Conservation (phyloP, 2,113 vertebrate species). For the Rhombomys opimus region DNA sequence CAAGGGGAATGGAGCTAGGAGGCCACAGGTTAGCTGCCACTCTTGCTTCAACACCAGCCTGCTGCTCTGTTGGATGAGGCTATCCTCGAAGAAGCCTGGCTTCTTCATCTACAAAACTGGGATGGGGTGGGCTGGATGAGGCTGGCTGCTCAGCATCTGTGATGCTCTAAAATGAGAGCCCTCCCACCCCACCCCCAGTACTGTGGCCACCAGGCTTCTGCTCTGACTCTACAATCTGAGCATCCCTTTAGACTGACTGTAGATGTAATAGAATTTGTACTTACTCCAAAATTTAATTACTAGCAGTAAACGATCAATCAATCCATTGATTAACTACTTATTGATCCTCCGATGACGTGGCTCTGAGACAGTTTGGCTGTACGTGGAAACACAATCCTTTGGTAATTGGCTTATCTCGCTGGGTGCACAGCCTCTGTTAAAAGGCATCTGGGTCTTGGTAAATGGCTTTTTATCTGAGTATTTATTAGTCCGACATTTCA, state of each 20-base stretch:
- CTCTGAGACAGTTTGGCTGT: constrained; percentile 60
- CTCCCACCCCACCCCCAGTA: neutral
- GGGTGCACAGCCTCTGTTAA: neutral
- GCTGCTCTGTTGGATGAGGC: neutral
- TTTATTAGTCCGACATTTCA: constrained; percentile 70
- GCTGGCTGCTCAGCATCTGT: neutral
- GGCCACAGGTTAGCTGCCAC: neutral
- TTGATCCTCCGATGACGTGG: constrained; percentile 73
- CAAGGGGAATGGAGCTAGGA: neutral
- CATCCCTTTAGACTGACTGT: constrained; percentile 44
- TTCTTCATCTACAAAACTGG: neutral
- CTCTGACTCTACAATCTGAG: constrained; percentile 49
- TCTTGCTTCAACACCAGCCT: neutral
- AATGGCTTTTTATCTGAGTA: constrained; percentile 72
- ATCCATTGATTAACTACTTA: constrained; percentile 79
- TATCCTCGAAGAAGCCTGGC: neutral
- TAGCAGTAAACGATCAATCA: constrained; percentile 77
- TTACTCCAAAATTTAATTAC: constrained; percentile 70
- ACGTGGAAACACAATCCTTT: constrained; percentile 69
- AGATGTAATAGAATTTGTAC: constrained; percentile 73
- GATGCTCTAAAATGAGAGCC: neutral
- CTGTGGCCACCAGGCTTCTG: neutral
- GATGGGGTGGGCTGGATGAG: neutral
- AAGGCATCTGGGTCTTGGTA: constrained; percentile 63
- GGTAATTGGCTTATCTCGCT: constrained; percentile 65